These are phyloP conservation scores for Rhegmatorhina hoffmannsi DNA, from an alignment of 2,113 vertebrate genomes.

Conservation along the genomic window DNA sequence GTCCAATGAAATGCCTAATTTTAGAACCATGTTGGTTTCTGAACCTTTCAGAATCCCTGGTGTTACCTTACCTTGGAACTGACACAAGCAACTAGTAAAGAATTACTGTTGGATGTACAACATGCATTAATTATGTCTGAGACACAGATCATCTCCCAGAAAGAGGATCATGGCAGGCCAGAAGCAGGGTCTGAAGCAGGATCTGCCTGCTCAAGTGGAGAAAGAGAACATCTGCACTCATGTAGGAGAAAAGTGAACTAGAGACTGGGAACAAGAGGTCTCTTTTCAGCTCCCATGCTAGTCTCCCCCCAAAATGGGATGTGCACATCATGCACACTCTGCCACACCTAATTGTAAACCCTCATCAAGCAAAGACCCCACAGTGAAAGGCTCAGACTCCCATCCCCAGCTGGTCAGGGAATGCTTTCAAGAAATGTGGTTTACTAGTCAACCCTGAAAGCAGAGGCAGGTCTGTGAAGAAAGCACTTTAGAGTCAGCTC, in stretches of 20 bases:
- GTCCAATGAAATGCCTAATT: neutral
- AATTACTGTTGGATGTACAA: neutral
- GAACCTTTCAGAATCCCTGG: neutral
- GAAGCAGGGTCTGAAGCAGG: neutral
- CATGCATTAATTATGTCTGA: accelerated
- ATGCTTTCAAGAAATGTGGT: neutral
- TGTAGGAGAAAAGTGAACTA: neutral
- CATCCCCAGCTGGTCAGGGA: neutral
- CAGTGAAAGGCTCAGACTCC: neutral
- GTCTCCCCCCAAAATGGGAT: neutral
- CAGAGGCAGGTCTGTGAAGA: neutral
- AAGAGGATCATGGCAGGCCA: neutral
- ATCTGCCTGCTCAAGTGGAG: neutral
- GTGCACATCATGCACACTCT: neutral
- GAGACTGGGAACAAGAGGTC: neutral
- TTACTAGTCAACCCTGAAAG: neutral
- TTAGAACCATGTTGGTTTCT: neutral
- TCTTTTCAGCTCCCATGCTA: neutral
- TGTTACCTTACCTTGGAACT: neutral
- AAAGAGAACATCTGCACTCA: neutral
- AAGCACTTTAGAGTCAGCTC: neutral
- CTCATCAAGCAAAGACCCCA: neutral
- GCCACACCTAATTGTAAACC: neutral
- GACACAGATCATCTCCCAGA: neutral
- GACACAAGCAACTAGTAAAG: neutral